Evolutionary conservation across 2,113 vertebrate species (phyloP).

Genomic region (Carettochelys insculpta): DNA sequence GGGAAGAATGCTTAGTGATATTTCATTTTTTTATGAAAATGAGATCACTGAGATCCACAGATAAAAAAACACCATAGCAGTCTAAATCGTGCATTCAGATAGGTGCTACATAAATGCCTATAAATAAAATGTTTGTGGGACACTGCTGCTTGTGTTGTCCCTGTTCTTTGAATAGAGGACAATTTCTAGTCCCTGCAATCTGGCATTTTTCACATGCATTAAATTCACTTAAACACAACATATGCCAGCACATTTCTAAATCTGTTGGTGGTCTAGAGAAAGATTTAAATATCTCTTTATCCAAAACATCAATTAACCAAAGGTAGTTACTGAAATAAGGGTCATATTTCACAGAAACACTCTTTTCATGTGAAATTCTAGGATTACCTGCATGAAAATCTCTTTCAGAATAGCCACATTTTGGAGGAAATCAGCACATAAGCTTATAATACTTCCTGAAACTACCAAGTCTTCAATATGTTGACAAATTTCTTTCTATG

Average conservation of each 20-base stretch:
- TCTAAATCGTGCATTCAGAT: constrained; percentile 15
- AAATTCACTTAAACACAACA: constrained; percentile 8
- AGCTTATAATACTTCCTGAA: no score
- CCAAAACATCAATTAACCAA: not conserved
- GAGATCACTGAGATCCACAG: constrained; percentile 25
- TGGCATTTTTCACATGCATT: constrained; percentile 32
- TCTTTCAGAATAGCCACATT: not conserved
- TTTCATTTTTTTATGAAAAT: no score
- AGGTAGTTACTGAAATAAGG: not conserved
- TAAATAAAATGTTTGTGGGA: constrained; percentile 65
- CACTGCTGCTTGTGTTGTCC: constrained; percentile 37
- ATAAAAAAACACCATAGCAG: not conserved
- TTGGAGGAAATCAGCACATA: not conserved
- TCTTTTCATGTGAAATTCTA: not conserved
- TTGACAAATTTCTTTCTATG: not conserved
- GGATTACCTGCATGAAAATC: not conserved
- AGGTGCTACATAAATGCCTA: constrained; percentile 13
- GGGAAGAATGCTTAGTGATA: constrained; percentile 17
- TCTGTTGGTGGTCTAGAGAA: not conserved
- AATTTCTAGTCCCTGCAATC: constrained; percentile 37
- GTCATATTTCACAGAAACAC: not conserved
- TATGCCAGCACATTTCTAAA: constrained; percentile 25
- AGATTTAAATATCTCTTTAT: not conserved
- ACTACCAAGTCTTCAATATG: not conserved
- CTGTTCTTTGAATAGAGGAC: constrained; percentile 28